A percentile compares a stretch with the other conserved stretches of the same genome.
Conservation (phyloP, 1,140 invertebrate genomes). For the Bemisia tabaci region DNA sequence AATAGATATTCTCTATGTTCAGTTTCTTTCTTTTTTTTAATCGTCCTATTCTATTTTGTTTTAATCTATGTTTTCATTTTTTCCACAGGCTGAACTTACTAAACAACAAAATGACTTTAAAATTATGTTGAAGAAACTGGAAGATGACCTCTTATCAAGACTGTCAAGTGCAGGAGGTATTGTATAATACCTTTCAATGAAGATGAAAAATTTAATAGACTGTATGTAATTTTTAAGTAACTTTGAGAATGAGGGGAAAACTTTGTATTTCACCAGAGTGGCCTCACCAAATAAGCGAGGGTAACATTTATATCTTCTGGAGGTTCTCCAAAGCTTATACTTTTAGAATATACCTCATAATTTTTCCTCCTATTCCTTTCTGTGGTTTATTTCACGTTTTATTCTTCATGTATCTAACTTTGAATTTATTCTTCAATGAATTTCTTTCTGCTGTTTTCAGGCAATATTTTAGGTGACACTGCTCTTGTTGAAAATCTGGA, state of each 20-base stretch:
- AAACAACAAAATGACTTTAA: slow-evolving; percentile 96
- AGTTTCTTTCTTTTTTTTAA: too few relatives aligned
- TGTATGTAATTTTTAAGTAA: background rate
- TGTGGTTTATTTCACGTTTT: too few relatives aligned
- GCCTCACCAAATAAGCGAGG: too few relatives aligned
- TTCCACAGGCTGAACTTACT: slow-evolving; percentile 78
- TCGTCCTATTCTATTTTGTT: too few relatives aligned
- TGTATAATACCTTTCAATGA: background rate
- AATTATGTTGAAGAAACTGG: slow-evolving; percentile 81
- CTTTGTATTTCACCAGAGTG: background rate
- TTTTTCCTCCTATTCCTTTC: too few relatives aligned
- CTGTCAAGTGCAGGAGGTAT: slow-evolving; percentile 75
- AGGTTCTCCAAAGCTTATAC: too few relatives aligned
- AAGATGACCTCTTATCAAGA: slow-evolving; percentile 80
- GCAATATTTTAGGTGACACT: slow-evolving; percentile 64
- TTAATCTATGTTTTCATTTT: too few relatives aligned
- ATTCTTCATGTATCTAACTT: too few relatives aligned
- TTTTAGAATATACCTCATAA: too few relatives aligned
- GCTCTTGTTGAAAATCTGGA: slow-evolving; percentile 88
- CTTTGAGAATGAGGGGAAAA: background rate
- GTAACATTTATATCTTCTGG: too few relatives aligned
- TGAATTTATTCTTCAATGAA: background rate
- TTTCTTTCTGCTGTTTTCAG: slow-evolving; percentile 18
- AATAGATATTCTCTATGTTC: too few relatives aligned
- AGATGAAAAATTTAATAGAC: background rate